Conservation (phyloP, 2,113 vertebrate genomes). For the Campylomormyrus numenius region DNA sequence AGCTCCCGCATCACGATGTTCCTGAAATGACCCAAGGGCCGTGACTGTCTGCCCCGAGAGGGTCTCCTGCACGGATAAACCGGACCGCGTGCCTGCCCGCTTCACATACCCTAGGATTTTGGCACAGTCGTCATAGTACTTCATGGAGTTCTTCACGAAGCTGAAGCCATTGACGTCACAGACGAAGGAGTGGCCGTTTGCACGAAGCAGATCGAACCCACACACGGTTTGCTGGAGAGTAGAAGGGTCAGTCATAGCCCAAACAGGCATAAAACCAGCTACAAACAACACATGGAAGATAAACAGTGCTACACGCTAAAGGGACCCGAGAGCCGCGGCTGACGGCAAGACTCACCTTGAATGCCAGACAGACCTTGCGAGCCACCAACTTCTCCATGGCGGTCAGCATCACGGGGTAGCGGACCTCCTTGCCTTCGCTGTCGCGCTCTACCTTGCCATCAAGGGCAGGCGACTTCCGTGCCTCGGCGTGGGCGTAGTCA, state of each 20-base stretch:
- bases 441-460: slow-evolving; percentile 84
- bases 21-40: slow-evolving; percentile 42
- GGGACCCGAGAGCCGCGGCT: not conserved
- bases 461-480: slow-evolving; percentile 81
- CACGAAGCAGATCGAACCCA: slow-evolving; percentile 82
- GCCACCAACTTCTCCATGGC: slow-evolving; percentile 83
- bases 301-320: not conserved
- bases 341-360: slow-evolving; percentile 61
- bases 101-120: slow-evolving; percentile 79
- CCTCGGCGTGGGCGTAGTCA: slow-evolving; percentile 84
- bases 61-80: not conserved
- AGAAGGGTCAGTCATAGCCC: slow-evolving; percentile 1
- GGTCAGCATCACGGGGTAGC: slow-evolving; percentile 82
- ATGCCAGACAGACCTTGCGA: slow-evolving; percentile 86
- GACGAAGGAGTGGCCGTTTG: slow-evolving; percentile 85
- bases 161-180: slow-evolving; percentile 89
- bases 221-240: slow-evolving; percentile 80
- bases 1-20: slow-evolving; percentile 85
- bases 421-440: slow-evolving; percentile 84
- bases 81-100: not conserved
- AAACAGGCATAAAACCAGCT: not conserved
- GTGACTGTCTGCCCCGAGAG: not conserved
- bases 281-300: not conserved
- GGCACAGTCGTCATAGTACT: slow-evolving; percentile 87
- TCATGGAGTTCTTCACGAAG: slow-evolving; percentile 91